Percentiles rank a stretch among this genome's conserved stretches.
These are phyloP conservation scores for Tachina fera DNA, from an alignment of 2,888 invertebrate genomes.

Conservation along the genomic window DNA sequence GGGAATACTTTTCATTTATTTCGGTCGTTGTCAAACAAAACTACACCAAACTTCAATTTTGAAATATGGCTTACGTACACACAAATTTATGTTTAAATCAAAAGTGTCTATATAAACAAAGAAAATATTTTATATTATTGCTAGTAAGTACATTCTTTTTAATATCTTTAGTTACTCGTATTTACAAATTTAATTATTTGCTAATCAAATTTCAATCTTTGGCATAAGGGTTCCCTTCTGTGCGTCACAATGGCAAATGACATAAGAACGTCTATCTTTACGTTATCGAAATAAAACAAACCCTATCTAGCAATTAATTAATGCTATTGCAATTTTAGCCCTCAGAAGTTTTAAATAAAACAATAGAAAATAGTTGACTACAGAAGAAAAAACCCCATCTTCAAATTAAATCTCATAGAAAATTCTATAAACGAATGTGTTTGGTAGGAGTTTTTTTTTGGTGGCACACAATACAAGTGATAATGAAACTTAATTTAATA, in stretches of 20 bases:
- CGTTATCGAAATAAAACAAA: slow-evolving; percentile 25
- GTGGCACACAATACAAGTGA: slow-evolving; percentile 14
- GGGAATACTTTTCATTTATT: too few species aligned
- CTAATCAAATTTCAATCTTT: slow-evolving; percentile 19
- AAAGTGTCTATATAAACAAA: neutral
- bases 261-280: slow-evolving; percentile 18
- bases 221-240: slow-evolving; percentile 12
- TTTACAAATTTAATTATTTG: slow-evolving; percentile 18
- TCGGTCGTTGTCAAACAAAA: too few species aligned
- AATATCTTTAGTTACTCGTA: neutral
- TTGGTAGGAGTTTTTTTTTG: neutral
- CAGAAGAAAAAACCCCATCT: slow-evolving; percentile 44
- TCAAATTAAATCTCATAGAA: slow-evolving; percentile 49
- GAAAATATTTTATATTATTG: neutral
- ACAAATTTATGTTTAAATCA: neutral
- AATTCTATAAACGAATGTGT: slow-evolving; percentile 21
- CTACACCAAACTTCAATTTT: too few species aligned
- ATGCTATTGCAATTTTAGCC: slow-evolving; percentile 20
- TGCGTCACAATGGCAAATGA: slow-evolving; percentile 9
- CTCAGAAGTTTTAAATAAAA: slow-evolving; percentile 27
- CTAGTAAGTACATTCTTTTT: neutral
- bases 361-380: slow-evolving; percentile 50
- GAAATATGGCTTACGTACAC: too few species aligned
- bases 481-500: slow-evolving; percentile 56
- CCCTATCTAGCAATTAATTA: slow-evolving; percentile 49